Percentiles rank a stretch among this genome's conserved stretches.
Conservation (phyloP, 2,888 invertebrate species). For the Orchestes rusci region DNA sequence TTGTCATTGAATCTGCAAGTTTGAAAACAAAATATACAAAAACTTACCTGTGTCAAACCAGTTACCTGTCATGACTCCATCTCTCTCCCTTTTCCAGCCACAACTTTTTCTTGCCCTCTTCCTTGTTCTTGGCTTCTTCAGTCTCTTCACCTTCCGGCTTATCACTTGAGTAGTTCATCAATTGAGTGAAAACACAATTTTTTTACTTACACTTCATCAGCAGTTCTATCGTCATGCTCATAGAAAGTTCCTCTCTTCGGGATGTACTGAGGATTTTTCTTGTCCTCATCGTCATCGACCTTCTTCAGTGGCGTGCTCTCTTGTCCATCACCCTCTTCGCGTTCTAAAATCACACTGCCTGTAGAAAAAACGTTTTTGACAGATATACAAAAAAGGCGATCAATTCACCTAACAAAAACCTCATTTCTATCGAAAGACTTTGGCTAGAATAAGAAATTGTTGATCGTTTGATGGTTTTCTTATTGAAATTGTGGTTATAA, state of each 20-base stretch:
- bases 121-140: constrained; percentile 36
- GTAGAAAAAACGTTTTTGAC: too few relatives aligned
- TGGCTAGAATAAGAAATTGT: too few relatives aligned
- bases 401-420: too few relatives aligned
- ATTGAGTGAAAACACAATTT: not conserved
- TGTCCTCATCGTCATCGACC: constrained; percentile 89
- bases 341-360: constrained; percentile 52
- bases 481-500: too few relatives aligned
- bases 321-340: constrained; percentile 68
- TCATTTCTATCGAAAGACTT: too few relatives aligned
- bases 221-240: constrained; percentile 89
- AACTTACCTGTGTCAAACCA: not conserved
- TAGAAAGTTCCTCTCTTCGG: constrained; percentile 95
- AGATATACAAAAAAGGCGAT: too few relatives aligned
- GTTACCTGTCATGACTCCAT: constrained; percentile 52
- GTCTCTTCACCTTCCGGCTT: constrained; percentile 15
- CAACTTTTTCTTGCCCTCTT: constrained; percentile 42
- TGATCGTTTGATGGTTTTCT: too few relatives aligned
- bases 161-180: not conserved
- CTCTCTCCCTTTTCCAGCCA: constrained; percentile 44
- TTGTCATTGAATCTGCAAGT: constrained; percentile 55
- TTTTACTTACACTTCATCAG: constrained; percentile 55
- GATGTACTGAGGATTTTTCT: constrained; percentile 94
- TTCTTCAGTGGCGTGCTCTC: constrained; percentile 52
- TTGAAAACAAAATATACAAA: not conserved